Evolutionary conservation across 2,797 vertebrate species (phyloP).

Genomic region (Coluber constrictor): DNA sequence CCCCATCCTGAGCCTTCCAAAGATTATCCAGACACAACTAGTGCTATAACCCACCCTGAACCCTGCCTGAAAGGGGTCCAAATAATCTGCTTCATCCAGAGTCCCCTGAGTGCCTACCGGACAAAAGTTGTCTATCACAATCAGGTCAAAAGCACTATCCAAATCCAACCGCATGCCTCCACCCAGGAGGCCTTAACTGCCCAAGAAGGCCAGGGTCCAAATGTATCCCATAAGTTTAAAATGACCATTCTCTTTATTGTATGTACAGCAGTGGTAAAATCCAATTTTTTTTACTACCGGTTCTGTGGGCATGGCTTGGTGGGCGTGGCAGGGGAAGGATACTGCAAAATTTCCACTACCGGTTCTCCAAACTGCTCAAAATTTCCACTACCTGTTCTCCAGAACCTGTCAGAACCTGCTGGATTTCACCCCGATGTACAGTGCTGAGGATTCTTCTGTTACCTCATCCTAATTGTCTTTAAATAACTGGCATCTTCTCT

Average conservation of each 20-base stretch:
- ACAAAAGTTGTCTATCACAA: not conserved
- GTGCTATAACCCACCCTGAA: not conserved
- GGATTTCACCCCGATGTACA: slow-evolving; percentile 29
- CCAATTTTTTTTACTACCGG: too few species aligned
- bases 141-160: not conserved
- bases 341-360: too few species aligned
- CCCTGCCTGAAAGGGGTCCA: not conserved
- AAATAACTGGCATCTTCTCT: slow-evolving; percentile 55
- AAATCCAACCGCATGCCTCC: not conserved
- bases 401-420: too few species aligned
- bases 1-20: not conserved
- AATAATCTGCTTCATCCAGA: not conserved
- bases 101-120: not conserved
- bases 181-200: not conserved
- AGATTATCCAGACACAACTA: not conserved
- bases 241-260: slow-evolving; percentile 46
- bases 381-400: too few species aligned
- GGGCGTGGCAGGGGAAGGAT: too few species aligned
- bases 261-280: slow-evolving; percentile 52
- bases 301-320: too few species aligned
- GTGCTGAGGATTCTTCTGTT: slow-evolving; percentile 76
- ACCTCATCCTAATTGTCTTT: slow-evolving; percentile 73
- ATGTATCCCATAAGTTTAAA: slow-evolving; percentile 51
- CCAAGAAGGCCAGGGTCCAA: not conserved
- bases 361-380: too few species aligned